Evolutionary conservation across 1,140 invertebrate species (phyloP), one percentile per base, ranked within the genome.

Genomic region (Maniola jurtina): DNA sequence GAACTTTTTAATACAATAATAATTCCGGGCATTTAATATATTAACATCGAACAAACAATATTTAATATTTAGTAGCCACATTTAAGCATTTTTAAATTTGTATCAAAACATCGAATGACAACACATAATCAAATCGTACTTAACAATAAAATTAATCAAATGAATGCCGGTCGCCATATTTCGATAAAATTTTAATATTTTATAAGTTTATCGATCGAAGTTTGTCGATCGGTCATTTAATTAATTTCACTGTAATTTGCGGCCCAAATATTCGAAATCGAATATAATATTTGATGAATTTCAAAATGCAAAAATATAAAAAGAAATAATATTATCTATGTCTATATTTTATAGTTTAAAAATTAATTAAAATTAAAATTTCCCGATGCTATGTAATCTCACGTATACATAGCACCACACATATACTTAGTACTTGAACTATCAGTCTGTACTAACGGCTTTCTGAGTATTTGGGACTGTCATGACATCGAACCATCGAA

Each of bases 401-500:
- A 25, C 25, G 25, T 2, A 25, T 25, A 25, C 1, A 25, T 25
- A 25, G 1, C 25, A 25, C 25, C 25, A 25, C 25, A 25, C 25
- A 25, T 25, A 25, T 25, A n/a, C n/a, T n/a, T n/a, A n/a, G n/a
- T 25, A 25, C 25, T 25, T 40, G 10, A 40, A 40, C 10, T 40
- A 9, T 40, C 7, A 7, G 10, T 40, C 10, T 11, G 38, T 40
- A 16, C 7, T 47, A 13, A 25, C 13, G 14, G 0, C n/a, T 9
- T 50, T 55, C 40, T 35, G 59, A 62, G 9, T 62, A 67, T 48
- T 62, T 67, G 65, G 58, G 9, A 45, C 45, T 25, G n/a, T 47
- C 9, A 50, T 54, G 0, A 59, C 15, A 59, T 38, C 7, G 14
- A 55, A 63, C 54, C 66, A 59, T 52, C 56, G 66, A 56, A 61